These are phyloP conservation scores for Sapayoa aenigma DNA, from an alignment of 2,113 vertebrate genomes.

Conservation along the genomic window DNA sequence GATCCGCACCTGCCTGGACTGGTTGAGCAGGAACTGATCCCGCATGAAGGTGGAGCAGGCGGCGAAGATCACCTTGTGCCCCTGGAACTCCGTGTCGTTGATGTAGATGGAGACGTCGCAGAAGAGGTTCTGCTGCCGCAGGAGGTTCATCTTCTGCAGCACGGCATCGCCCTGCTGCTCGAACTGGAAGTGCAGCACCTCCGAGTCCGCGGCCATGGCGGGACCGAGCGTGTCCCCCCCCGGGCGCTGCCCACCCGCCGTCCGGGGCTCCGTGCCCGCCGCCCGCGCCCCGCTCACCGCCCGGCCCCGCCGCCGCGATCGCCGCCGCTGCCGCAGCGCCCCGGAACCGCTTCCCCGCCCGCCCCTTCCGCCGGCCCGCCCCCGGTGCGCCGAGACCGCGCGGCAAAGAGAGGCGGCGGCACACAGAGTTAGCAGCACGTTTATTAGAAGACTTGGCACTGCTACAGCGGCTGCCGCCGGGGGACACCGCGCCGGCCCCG, in stretches of 20 bases:
- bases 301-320: not conserved
- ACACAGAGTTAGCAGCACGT: constrained; percentile 50
- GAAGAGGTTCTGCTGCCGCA: constrained; percentile 83
- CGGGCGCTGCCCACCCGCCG: not conserved
- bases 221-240: not conserved
- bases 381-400: not conserved
- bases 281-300: not conserved
- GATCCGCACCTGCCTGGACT: constrained; percentile 79
- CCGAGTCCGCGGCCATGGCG: constrained; percentile 79
- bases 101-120: constrained; percentile 84
- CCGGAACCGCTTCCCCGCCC: not conserved
- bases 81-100: constrained; percentile 82
- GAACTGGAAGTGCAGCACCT: constrained; percentile 82
- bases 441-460: constrained; percentile 54
- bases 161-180: constrained; percentile 80
- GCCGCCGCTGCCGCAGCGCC: not conserved
- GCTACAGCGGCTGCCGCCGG: constrained; percentile 39
- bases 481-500: not conserved
- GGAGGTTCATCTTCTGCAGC: constrained; percentile 83
- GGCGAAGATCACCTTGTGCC: constrained; percentile 83
- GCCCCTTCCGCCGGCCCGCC: not conserved
- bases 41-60: constrained; percentile 84
- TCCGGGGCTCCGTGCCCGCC: not conserved
- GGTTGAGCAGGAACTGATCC: constrained; percentile 82
- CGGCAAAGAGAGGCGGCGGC: constrained; percentile 23